Base-by-base conservation (phyloP, 2,888 invertebrate species). In the Epistrophe grossulariae region DNA sequence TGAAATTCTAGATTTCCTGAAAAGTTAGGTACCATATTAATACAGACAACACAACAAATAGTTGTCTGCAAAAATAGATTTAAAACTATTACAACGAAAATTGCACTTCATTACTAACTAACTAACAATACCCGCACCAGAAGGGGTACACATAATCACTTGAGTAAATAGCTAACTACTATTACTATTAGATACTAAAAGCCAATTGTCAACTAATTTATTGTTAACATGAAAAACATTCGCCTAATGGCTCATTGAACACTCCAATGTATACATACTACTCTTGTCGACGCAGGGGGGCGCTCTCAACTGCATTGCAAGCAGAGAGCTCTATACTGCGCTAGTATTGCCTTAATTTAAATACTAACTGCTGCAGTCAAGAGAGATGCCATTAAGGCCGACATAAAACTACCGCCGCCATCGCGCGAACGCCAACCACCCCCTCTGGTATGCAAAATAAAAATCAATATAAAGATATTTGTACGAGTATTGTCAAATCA, bases 151-250 rank as follows among this genome's bases (percentile, higher is more conserved):
- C 15, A 31, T 64, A 52, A 62, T 13, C 71, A 64, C 71, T 79
- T 70, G 60, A 31, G 24, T 19, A 40, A 19, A 38, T 17, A 38
- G 13, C 10, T 59, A 35, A 59, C 35, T 38, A 43, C 60, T 64
- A 45, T 13, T 38, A 43, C 60, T 64, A 45, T 13, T 64, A 3
- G 24, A 24, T 24, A 79, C 76, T 55, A 57, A 81, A 70, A 82
- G 83, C 68, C 87, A 83, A 79, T 87, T 83, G 87, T 87, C 79
- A 83, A 83, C 83, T 87, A 87, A 87, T 87, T 87, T 87, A 87
- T 87, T 83, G 87, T 83, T 55, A 79, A 87, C 87, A 83, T 87
- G 71, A 82, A 70, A 64, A 71, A 82, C 87, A 87, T 87, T 87
- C 79, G 76, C 76, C 76, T 87, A 87, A 87, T 87, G 87, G 79